These are phyloP conservation scores for Morbakka virulenta DNA, from an alignment of 30 jellyfish, hydroid and myxozoan genomes.

Conservation along the genomic window DNA sequence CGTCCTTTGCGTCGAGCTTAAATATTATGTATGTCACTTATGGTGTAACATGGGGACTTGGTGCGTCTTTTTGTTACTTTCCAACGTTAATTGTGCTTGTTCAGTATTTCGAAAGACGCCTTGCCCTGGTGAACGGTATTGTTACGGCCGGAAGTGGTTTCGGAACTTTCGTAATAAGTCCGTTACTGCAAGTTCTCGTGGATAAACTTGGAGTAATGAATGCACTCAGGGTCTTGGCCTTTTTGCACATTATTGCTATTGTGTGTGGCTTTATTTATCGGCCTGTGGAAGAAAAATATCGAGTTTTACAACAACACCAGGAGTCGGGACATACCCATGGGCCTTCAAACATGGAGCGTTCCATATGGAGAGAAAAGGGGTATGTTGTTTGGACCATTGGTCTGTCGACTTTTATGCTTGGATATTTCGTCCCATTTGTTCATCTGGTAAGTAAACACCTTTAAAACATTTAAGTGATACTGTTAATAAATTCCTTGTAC, in stretches of 20 bases:
- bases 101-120: slow-evolving; percentile 88
- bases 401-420: slow-evolving; percentile 84
- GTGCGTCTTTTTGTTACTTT: slow-evolving; percentile 94
- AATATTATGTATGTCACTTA: slow-evolving; percentile 83
- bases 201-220: slow-evolving; percentile 51
- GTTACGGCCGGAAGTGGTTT: slow-evolving; percentile 98
- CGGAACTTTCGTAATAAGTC: slow-evolving; percentile 95
- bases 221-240: slow-evolving; percentile 66
- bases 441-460: slow-evolving; percentile 64
- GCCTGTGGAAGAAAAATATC: slow-evolving; percentile 76
- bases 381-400: slow-evolving; percentile 85
- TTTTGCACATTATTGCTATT: slow-evolving; percentile 54
- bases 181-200: slow-evolving; percentile 68
- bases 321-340: neutral
- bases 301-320: slow-evolving; percentile 32
- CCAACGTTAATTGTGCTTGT: slow-evolving; percentile 91
- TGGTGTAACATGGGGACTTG: slow-evolving; percentile 99
- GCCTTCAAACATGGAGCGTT: neutral
- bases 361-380: slow-evolving; percentile 69
- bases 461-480: too few species aligned
- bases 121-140: slow-evolving; percentile 95
- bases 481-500: too few species aligned
- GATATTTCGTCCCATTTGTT: slow-evolving; percentile 96
- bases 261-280: slow-evolving; percentile 68
- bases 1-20: slow-evolving; percentile 84